phyloP scores from a whole-genome alignment of 23 tunicate genomes.

The Pegea sp. region DNA sequence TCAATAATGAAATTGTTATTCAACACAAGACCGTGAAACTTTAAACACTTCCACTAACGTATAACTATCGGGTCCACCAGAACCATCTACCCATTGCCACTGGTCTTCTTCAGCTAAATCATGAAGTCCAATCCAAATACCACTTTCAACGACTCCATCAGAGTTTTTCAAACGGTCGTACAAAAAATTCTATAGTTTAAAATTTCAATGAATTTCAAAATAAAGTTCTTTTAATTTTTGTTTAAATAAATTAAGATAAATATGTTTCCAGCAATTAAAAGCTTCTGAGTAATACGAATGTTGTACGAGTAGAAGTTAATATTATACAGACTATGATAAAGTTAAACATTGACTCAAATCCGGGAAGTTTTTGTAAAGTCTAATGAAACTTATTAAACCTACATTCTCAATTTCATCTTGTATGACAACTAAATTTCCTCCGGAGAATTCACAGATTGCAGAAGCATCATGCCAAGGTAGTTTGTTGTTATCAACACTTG shows the following conservation, averaged over 20 bases:
- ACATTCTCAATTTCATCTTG: constrained; percentile 43
- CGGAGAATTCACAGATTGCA: constrained; percentile 24
- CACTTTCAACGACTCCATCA: not conserved
- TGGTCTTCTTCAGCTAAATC: constrained; percentile 5
- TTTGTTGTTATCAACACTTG: not conserved
- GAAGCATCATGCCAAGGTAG: constrained; percentile 73
- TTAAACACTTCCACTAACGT: constrained; percentile 14
- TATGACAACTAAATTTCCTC: constrained; percentile 32
- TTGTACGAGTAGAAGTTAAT: no score
- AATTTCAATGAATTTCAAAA: not conserved
- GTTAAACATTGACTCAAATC: no score
- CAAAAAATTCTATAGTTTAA: not conserved
- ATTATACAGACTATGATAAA: no score
- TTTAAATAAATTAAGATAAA: not conserved
- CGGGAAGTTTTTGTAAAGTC: not conserved
- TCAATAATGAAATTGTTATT: not conserved
- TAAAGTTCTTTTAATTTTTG: not conserved
- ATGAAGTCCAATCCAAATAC: constrained; percentile 13
- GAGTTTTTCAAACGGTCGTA: not conserved
- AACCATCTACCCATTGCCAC: constrained; percentile 25
- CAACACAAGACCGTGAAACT: not conserved
- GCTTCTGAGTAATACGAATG: no score
- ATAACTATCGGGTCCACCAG: constrained; percentile 6
- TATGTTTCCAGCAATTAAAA: not conserved
- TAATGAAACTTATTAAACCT: not conserved